Evolutionary conservation across 1,140 invertebrate species (phyloP).

Genomic region (Contarinia nasturtii): DNA sequence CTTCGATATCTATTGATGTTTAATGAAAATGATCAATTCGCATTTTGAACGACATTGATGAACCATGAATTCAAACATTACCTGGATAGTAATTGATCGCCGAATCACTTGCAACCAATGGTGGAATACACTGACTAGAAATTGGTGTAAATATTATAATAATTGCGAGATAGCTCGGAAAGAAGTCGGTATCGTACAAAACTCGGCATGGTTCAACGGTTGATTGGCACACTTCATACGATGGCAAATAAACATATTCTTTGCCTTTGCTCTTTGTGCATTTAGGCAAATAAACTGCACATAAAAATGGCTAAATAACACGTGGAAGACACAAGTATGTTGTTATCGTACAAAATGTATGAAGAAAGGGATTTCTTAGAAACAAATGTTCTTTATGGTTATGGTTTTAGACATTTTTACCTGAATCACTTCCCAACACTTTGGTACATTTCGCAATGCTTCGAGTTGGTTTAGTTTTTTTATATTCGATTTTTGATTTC

Average conservation of each 20-base stretch:
- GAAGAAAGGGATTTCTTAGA: background rate
- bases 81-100: conserved; percentile 62
- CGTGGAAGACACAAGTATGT: conserved; percentile 1
- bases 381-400: background rate
- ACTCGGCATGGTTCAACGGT: conserved; percentile 65
- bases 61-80: conserved; percentile 11
- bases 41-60: background rate
- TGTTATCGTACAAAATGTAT: background rate
- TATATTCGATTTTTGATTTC: conserved; percentile 45
- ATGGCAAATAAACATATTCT: conserved; percentile 58
- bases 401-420: conserved; percentile 5
- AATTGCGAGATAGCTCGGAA: conserved; percentile 55
- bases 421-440: conserved; percentile 82
- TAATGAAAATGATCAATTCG: too few species aligned
- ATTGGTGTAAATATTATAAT: conserved; percentile 71
- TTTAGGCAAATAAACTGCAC: conserved; percentile 78
- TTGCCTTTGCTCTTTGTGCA: conserved; percentile 47
- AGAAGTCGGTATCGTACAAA: conserved; percentile 53
- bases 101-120: conserved; percentile 65
- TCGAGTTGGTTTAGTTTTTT: conserved; percentile 47
- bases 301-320: conserved; percentile 75
- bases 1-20: conserved; percentile 43
- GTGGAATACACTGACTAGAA: conserved; percentile 53
- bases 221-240: conserved; percentile 74
- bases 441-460: conserved; percentile 62